Base-by-base conservation (phyloP, 1,140 invertebrate species). In the Sycophaga agraensis region DNA sequence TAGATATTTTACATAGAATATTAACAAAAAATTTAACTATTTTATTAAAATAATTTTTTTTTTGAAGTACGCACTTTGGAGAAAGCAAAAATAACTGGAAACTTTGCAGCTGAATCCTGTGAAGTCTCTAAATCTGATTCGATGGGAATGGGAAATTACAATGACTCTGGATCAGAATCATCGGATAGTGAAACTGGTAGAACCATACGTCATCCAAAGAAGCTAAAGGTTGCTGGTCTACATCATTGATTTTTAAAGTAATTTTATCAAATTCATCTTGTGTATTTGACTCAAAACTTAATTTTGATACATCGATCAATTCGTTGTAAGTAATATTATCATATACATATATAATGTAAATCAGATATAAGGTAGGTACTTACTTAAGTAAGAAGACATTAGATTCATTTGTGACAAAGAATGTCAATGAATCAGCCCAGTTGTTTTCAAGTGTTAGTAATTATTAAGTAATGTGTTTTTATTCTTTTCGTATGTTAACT, bases 1-100 rank as follows among this genome's bases (percentile, higher is more conserved):
- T 31, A 6, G 11, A 31, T 31, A 6, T 31, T 31, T 31, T 31
- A 31, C n/a, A n/a, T n/a, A n/a, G n/a, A n/a, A n/a, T n/a, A n/a
- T n/a, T n/a, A n/a, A n/a, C n/a, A n/a, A n/a, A n/a, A n/a, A n/a
- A n/a, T n/a, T n/a, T n/a, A n/a, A n/a, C n/a, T n/a, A n/a, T n/a
- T n/a, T n/a, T n/a, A 31, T 11, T 40, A 26, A 24, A 26, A 31
- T 59, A 24, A 4, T 59, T 58, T 53, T 54, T 68, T 68, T 68
- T 53, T 82, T 83, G 19, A 72, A 89, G 87, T 91, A 75, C 83
- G 87, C 53, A 84, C 85, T 12, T 76, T 91, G 68, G 89, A 91
- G 69, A 88, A 87, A 78, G 87, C 88, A 4, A 88, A 87, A 74
- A 77, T 83, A 57, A 86, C 86, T 34, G 87, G 87, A 8, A 86